Percentiles rank a stretch among this genome's conserved stretches.
phyloP scores from a whole-genome alignment of 53 echinoderm and acorn worm genomes.

The Zoroaster sp. region DNA sequence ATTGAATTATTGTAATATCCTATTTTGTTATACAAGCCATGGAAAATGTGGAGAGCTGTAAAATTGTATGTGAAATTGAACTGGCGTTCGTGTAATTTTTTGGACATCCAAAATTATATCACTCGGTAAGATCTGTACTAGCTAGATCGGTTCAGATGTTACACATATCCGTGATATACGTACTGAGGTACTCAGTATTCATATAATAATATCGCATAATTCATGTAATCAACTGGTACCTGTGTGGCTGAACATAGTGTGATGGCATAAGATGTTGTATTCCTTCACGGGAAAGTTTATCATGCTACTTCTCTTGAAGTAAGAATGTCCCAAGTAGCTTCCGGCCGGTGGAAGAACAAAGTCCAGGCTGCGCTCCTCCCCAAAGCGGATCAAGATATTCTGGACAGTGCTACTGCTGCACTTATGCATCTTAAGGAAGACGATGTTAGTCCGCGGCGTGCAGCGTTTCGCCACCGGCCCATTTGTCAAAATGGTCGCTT shows the following conservation, averaged over 20 bases:
- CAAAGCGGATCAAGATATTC: slow-evolving; percentile 91
- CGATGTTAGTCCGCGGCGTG: slow-evolving; percentile 59
- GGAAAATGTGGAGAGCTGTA: too few species aligned
- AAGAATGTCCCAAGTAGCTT: slow-evolving; percentile 78
- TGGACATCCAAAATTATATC: too few species aligned
- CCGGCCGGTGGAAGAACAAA: slow-evolving; percentile 84
- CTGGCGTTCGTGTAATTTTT: too few species aligned
- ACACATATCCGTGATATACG: too few species aligned
- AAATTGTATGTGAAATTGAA: too few species aligned
- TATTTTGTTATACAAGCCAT: too few species aligned
- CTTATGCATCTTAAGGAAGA: slow-evolving; percentile 97
- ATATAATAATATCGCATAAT: too few species aligned
- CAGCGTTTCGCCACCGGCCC: not conserved
- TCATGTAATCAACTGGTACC: too few species aligned
- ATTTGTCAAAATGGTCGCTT: not conserved
- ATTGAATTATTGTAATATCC: too few species aligned
- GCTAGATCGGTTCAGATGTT: too few species aligned
- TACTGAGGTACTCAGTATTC: too few species aligned
- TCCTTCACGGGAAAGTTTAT: slow-evolving; percentile 58
- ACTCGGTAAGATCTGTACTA: too few species aligned
- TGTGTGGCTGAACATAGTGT: slow-evolving; percentile 79
- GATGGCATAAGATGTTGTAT: not conserved
- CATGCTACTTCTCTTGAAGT: slow-evolving; percentile 58
- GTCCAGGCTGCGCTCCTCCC: slow-evolving; percentile 70
- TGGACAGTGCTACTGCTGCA: slow-evolving; percentile 96